Evolutionary conservation across 2,888 invertebrate genomes (phyloP), one percentile per base, ranked within the genome.

Genomic region (Scaptomyza polygonia): DNA sequence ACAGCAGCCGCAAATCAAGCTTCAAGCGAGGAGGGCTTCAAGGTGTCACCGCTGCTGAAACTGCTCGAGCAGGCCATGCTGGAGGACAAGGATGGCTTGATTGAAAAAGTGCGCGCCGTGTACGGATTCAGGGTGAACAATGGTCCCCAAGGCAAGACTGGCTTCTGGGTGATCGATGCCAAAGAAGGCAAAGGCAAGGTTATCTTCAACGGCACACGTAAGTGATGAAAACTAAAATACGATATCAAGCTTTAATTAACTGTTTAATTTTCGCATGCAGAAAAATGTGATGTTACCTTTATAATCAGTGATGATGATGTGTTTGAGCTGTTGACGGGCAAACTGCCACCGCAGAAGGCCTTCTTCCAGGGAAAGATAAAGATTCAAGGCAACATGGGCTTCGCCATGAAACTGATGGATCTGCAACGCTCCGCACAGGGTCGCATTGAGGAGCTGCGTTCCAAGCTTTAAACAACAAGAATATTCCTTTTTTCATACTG

Each of bases 291-390:
- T 84, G 97, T 97, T 0, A 96, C 96, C 0, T 96, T 99, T 89
- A 96, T 95, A 0, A 95, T 99, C 75, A 96, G 94, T 87, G 99
- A 99, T 89, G 95, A 94, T 0, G 98, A 98, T 90, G 95, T 99
- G 5, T 93, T 95, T 5, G 96, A 97, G 78, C 93, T 99, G 56
- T 95, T 99, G 87, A 94, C 96, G 1, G 98, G 98, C 1, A 97
- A 97, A 91, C 93, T 99, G 66, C 98, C 98, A 91, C 97, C 97
- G 0, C 98, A 99, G 91, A 98, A 98, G 91, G 98, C 98, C 2
- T 97, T 97, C 92, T 97, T 97, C 94, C 97, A 98, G 92, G 99
- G 99, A 14, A 99, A 99, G 92, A 95, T 97, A 61, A 99, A 98
- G 92, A 95, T 99, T 65, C 96, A 98, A 90, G 99, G 99, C 32